Evolutionary conservation across 2,113 vertebrate genomes (phyloP), one percentile per base, ranked within the genome.

Genomic region (Onychorhynchus coronatus): DNA sequence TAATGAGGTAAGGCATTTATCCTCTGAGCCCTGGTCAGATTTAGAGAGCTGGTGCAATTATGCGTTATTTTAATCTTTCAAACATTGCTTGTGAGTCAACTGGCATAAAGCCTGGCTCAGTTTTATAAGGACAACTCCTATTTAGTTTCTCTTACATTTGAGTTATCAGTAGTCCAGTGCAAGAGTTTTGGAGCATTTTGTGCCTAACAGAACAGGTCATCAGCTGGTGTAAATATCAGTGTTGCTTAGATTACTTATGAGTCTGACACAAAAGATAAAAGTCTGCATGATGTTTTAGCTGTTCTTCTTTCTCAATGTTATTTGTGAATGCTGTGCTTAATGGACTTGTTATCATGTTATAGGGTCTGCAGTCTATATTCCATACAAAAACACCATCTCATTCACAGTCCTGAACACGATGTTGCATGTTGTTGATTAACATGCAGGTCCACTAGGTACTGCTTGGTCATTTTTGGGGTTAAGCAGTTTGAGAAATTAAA

Each of bases 1-100:
- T 94, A 87, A 92, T 95, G 84, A 96, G 88, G 67, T 75, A 85
- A 83, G 81, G 46, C 73, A 91, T 92, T 97, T 91, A 96, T 95
- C 89, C 72, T 83, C 66, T 86, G 95, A 96, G 59, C 85, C 84
- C 55, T 67, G 79, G 77, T 91, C 85, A 85, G 95, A 76, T 97
- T 96, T 88, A 97, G 91, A 91, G 86, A 94, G 55, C 91, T 82
- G 33, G 67, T 84, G 68, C 70, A 86, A 87, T 92, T 75, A 20
- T 39, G 49, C 88, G 66, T 95, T 92, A 91, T 91, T 92, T 87
- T 85, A 95, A 75, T 95, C 87, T 95, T 94, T 96, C 76, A 83
- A 93, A 88, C 88, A 77, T 79, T 77, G 70, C 70, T 95, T 63
- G 37, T 17, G 4, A 95, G 63, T 95, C 79, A 95, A 30, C 70